These are phyloP conservation scores for Psettodes erumei DNA, from an alignment of 2,113 vertebrate genomes.

Conservation along the genomic window DNA sequence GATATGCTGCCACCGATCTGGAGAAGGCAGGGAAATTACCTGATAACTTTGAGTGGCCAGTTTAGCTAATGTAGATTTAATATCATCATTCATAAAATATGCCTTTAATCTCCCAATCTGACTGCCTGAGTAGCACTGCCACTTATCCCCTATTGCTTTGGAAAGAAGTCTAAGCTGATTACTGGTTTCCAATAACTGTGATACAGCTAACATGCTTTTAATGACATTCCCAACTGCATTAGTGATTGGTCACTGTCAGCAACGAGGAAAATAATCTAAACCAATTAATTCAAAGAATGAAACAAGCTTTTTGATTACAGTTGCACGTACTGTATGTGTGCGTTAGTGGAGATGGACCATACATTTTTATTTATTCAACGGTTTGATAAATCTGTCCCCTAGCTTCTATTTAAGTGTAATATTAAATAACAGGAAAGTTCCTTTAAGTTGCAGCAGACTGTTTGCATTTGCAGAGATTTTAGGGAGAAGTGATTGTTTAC, in stretches of 20 bases:
- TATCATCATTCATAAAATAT: constrained; percentile 5
- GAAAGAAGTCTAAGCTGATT: constrained; percentile 20
- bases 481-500: too few relatives aligned
- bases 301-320: neutral
- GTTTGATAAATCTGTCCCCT: too few relatives aligned
- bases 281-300: constrained; percentile 4
- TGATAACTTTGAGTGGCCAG: constrained; percentile 21
- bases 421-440: neutral
- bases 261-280: constrained; percentile 2
- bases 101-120: neutral
- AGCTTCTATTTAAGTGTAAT: neutral
- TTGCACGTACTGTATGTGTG: neutral
- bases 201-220: constrained; percentile 30
- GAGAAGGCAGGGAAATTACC: constrained; percentile 41
- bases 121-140: neutral
- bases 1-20: constrained; percentile 11
- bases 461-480: neutral
- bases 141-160: neutral
- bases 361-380: neutral
- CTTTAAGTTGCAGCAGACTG: neutral
- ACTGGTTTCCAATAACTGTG: constrained; percentile 11
- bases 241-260: constrained; percentile 27
- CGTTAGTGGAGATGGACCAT: neutral
- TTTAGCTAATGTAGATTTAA: neutral
- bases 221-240: constrained; percentile 15